A percentile compares a stretch with the other conserved stretches of the same genome.
Evolutionary conservation across 1,140 invertebrate species (phyloP).

Genomic region (Maniola jurtina): DNA sequence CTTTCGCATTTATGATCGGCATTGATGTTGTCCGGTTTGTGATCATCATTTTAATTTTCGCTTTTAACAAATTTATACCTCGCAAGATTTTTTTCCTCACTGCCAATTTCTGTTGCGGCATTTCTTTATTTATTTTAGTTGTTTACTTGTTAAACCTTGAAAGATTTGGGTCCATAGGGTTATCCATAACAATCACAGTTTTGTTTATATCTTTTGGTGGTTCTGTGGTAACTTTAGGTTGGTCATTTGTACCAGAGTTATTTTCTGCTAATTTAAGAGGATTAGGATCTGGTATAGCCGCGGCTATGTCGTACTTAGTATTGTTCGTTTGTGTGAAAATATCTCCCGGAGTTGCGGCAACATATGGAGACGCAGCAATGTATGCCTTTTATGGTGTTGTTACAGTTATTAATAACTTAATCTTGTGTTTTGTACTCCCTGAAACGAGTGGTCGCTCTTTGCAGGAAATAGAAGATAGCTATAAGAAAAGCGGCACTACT

Average conservation of each 20-base stretch:
- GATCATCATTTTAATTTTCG: constrained; percentile 36
- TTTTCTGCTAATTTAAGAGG: constrained; percentile 56
- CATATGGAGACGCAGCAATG: constrained; percentile 36
- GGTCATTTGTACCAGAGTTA: constrained; percentile 59
- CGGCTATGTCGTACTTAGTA: constrained; percentile 37
- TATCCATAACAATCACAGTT: constrained; percentile 45
- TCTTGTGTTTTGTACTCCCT: constrained; percentile 79
- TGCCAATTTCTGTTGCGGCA: constrained; percentile 37
- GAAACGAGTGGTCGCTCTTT: constrained; percentile 81
- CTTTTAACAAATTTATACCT: constrained; percentile 41
- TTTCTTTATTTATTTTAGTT: constrained; percentile 40
- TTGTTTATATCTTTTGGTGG: constrained; percentile 42
- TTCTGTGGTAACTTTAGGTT: constrained; percentile 42
- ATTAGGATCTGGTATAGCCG: constrained; percentile 44
- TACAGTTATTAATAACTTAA: constrained; percentile 63
- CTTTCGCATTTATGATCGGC: constrained; percentile 43
- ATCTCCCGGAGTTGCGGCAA: constrained; percentile 37
- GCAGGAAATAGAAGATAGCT: constrained; percentile 76
- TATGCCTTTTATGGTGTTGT: constrained; percentile 36
- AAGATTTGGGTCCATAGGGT: constrained; percentile 36
- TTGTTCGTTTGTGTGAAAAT: constrained; percentile 48
- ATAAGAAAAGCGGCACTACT: constrained; percentile 33
- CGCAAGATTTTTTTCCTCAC: constrained; percentile 41
- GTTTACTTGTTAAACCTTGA: constrained; percentile 35
- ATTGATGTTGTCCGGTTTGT: constrained; percentile 39